A percentile compares a stretch with the other conserved stretches of the same genome.
These are phyloP conservation scores for Rhagonycha lutea DNA, from an alignment of 2,888 invertebrate genomes.

Conservation along the genomic window DNA sequence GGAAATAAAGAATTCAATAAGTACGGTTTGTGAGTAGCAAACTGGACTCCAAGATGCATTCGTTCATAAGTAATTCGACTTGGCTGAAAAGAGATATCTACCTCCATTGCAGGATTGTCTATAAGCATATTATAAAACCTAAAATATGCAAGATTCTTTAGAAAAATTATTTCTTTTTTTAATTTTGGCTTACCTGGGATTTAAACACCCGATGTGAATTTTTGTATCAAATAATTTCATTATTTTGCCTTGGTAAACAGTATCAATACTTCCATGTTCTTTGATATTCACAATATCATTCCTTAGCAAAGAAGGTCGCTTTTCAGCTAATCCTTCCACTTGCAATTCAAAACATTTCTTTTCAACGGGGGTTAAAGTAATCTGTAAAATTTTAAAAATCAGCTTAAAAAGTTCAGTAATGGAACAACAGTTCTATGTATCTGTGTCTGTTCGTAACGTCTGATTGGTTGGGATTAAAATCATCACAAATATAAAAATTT, in stretches of 20 bases:
- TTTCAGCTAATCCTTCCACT: slow-evolving; percentile 71
- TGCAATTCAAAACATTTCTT: slow-evolving; percentile 51
- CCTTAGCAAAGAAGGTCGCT: slow-evolving; percentile 66
- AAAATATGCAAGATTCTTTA: background rate
- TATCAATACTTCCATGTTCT: slow-evolving; percentile 42
- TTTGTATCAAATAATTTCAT: slow-evolving; percentile 51
- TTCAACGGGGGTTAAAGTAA: background rate
- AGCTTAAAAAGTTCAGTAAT: background rate
- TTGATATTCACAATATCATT: slow-evolving; percentile 61
- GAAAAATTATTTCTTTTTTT: background rate
- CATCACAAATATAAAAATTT: too few relatives aligned
- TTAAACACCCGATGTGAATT: slow-evolving; percentile 51
- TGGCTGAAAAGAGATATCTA: slow-evolving; percentile 57
- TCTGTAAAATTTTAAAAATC: background rate
- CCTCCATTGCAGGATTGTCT: slow-evolving; percentile 39
- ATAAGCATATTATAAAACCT: slow-evolving; percentile 27
- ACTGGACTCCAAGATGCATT: slow-evolving; percentile 54
- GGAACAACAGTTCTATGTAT: background rate
- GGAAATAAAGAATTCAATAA: background rate
- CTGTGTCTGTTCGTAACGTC: too few relatives aligned
- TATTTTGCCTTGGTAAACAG: slow-evolving; percentile 54
- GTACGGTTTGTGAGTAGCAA: slow-evolving; percentile 29
- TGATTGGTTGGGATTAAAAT: too few relatives aligned
- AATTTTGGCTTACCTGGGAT: slow-evolving; percentile 46
- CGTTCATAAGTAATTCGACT: slow-evolving; percentile 56